These are phyloP conservation scores for Boloria selene DNA, from an alignment of 2,888 invertebrate species.

Conservation along the genomic window DNA sequence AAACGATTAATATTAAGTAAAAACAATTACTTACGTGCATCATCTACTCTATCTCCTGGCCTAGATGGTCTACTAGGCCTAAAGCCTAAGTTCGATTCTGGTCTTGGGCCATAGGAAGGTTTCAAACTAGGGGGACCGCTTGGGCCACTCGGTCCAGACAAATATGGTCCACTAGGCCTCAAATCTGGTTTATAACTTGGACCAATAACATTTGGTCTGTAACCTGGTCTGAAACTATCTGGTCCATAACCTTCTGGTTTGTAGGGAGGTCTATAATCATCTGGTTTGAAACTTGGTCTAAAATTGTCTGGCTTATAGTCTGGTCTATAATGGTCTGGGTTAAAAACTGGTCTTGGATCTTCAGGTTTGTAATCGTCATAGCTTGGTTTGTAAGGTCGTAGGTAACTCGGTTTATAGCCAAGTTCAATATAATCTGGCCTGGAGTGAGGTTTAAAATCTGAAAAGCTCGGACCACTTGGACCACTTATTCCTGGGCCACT, in stretches of 20 bases:
- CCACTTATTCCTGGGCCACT: conserved; percentile 34
- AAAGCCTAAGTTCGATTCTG: conserved; percentile 23
- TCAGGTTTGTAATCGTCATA: conserved; percentile 13
- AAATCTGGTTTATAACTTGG: conserved; percentile 22
- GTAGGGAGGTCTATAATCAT: conserved; percentile 18
- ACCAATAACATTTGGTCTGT: conserved; percentile 37
- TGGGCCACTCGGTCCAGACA: conserved; percentile 17
- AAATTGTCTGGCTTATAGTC: conserved; percentile 32
- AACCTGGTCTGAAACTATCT: conserved; percentile 30
- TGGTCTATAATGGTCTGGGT: conserved; percentile 18
- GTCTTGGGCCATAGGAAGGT: conserved; percentile 30
- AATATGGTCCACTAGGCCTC: conserved; percentile 18
- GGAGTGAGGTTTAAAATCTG: conserved; percentile 15
- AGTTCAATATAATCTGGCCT: conserved; percentile 19
- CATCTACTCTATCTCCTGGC: conserved; percentile 45
- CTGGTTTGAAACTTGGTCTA: conserved; percentile 35
- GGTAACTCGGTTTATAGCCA: conserved; percentile 21
- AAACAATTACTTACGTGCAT: conserved; percentile 35
- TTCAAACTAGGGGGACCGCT: conserved; percentile 36
- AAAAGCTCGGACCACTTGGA: conserved; percentile 27
- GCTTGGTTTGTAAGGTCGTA: conserved; percentile 16
- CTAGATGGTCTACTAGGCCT: conserved; percentile 45
- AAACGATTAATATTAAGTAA: not conserved
- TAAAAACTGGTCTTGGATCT: conserved; percentile 4
- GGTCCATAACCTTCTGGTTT: conserved; percentile 28